Conservation (phyloP, 2,888 invertebrate species). For the Acanthacorydalis orientalis region DNA sequence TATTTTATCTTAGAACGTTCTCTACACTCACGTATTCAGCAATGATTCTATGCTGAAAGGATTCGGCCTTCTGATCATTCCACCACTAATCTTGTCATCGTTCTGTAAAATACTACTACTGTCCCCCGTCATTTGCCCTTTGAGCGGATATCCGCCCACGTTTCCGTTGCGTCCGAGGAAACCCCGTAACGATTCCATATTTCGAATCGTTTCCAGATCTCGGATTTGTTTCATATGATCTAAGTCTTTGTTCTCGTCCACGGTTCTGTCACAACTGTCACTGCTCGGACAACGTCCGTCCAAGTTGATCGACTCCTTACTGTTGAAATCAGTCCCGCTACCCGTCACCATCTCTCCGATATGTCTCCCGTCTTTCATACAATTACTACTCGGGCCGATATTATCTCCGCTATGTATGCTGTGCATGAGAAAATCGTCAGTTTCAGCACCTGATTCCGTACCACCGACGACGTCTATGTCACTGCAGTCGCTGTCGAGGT, state of each 20-base stretch:
- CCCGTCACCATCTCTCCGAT: conserved; percentile 30
- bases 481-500: conserved; percentile 49
- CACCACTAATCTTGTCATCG: conserved; percentile 31
- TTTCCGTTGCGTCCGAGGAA: too few species aligned
- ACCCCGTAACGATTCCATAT: too few species aligned
- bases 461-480: conserved; percentile 78
- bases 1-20: too few species aligned
- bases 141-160: too few species aligned
- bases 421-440: conserved; percentile 45
- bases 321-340: conserved; percentile 18
- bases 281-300: conserved; percentile 6
- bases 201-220: too few species aligned
- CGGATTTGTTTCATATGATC: conserved; percentile 7
- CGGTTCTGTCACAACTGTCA: conserved; percentile 9
- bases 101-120: conserved; percentile 23
- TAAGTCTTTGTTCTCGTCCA: too few species aligned
- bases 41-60: conserved; percentile 84
- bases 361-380: conserved; percentile 20
- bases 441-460: conserved; percentile 51
- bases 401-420: conserved; percentile 30
- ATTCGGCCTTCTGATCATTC: conserved; percentile 50
- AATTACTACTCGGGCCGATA: conserved; percentile 40
- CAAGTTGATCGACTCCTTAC: too few species aligned
- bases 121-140: conserved; percentile 13
- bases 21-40: conserved; percentile 44